phyloP scores from a whole-genome alignment of 1,140 invertebrate genomes.

The Zaprionus ghesquierei region DNA sequence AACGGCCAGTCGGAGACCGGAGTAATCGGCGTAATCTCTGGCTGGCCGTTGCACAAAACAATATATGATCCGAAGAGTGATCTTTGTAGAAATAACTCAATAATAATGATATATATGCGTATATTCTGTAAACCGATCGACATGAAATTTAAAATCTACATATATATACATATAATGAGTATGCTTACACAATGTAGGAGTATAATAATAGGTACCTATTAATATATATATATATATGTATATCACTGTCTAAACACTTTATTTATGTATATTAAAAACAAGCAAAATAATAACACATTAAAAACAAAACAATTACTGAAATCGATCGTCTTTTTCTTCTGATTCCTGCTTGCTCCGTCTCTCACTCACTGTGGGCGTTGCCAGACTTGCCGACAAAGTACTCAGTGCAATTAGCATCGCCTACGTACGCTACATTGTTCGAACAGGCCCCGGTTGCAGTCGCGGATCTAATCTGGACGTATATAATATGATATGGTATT shows the following conservation, averaged over 20 bases:
- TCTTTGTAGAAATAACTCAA: too few relatives aligned
- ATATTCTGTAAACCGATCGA: not conserved
- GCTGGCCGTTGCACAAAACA: constrained; percentile 48
- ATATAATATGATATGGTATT: not conserved
- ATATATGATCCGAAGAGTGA: not conserved
- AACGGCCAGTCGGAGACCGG: constrained; percentile 50
- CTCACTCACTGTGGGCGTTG: not conserved
- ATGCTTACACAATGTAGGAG: not conserved
- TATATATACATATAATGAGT: not conserved
- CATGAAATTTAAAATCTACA: not conserved
- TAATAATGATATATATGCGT: too few relatives aligned
- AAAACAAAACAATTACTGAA: not conserved
- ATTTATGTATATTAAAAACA: constrained; percentile 29
- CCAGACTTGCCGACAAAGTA: not conserved
- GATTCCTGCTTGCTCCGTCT: not conserved
- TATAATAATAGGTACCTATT: not conserved
- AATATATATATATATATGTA: not conserved
- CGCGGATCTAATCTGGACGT: not conserved
- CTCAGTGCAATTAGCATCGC: too few relatives aligned
- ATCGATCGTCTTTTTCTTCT: not conserved
- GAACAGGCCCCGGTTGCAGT: not conserved
- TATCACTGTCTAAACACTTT: not conserved
- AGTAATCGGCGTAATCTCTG: not conserved
- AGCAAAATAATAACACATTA: not conserved
- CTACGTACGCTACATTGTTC: too few relatives aligned